Conservation (phyloP, 2,797 vertebrate species). For the Loris lydekkerianus region DNA sequence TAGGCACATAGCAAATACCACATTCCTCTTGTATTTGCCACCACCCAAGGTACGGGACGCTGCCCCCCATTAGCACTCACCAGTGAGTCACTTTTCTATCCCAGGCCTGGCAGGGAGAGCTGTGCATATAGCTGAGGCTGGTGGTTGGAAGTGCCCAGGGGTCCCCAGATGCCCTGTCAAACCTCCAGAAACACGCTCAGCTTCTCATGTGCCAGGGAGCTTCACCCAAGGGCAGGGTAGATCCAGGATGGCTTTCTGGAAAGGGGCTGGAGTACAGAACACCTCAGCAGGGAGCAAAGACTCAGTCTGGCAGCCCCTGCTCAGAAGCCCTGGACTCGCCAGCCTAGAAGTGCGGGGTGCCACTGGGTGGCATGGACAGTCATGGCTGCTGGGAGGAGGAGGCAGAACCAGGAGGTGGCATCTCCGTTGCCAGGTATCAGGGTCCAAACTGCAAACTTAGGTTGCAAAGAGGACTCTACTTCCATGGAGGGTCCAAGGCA, state of each 20-base stretch:
- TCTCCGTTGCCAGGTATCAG: too few relatives aligned
- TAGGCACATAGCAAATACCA: too few relatives aligned
- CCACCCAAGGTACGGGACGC: too few relatives aligned
- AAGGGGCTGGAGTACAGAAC: neutral
- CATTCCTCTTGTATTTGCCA: neutral
- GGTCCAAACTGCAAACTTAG: neutral
- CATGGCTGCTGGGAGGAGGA: neutral
- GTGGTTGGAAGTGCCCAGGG: rapidly evolving
- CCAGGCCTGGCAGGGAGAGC: neutral
- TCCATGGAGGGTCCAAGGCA: too few relatives aligned
- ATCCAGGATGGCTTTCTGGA: neutral
- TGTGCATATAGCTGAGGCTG: too few relatives aligned
- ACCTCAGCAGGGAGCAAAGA: neutral
- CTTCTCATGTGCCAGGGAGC: neutral
- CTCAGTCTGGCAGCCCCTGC: neutral
- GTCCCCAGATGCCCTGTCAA: neutral
- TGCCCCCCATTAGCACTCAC: neutral
- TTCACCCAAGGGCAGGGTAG: neutral
- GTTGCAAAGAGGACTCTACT: neutral
- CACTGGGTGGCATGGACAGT: rapidly evolving
- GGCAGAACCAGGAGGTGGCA: too few relatives aligned
- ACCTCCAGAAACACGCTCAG: neutral
- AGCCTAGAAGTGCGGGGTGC: rapidly evolving
- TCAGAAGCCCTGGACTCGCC: neutral
- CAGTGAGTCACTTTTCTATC: neutral